A percentile compares a stretch with the other conserved stretches of the same genome.
Evolutionary conservation across 2,113 vertebrate species (phyloP).

Genomic region (Tupaia tana): DNA sequence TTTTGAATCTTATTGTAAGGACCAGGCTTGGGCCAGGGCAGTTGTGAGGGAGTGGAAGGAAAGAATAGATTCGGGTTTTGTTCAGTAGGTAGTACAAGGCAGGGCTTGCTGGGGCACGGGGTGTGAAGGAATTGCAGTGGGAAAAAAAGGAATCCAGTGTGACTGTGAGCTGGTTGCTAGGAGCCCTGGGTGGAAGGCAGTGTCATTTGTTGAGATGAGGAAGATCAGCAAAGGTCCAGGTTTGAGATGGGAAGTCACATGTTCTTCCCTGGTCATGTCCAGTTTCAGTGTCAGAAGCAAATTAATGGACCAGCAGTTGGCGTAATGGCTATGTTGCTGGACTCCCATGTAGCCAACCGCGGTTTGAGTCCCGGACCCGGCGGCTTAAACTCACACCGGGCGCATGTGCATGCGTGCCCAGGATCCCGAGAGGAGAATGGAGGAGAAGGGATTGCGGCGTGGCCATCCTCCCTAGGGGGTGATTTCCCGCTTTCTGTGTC

Average conservation of each 20-base stretch:
- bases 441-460: too few species aligned
- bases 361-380: too few species aligned
- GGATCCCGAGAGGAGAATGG: too few species aligned
- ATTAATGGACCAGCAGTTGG: too few species aligned
- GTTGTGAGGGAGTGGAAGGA: neutral
- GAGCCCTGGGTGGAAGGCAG: neutral
- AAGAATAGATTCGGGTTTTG: neutral
- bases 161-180: neutral
- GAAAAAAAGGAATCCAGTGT: neutral
- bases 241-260: too few species aligned
- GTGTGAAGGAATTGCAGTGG: neutral
- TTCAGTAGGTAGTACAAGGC: neutral
- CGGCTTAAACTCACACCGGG: too few species aligned
- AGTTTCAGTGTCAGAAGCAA: neutral
- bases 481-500: too few species aligned
- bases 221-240: neutral
- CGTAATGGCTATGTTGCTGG: too few species aligned
- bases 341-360: too few species aligned
- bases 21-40: neutral
- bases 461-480: too few species aligned
- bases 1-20: neutral
- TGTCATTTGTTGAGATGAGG: neutral
- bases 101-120: neutral
- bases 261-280: neutral
- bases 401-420: too few species aligned